Conservation (phyloP, 2,888 invertebrate genomes). For the Euzophera pinguis region DNA sequence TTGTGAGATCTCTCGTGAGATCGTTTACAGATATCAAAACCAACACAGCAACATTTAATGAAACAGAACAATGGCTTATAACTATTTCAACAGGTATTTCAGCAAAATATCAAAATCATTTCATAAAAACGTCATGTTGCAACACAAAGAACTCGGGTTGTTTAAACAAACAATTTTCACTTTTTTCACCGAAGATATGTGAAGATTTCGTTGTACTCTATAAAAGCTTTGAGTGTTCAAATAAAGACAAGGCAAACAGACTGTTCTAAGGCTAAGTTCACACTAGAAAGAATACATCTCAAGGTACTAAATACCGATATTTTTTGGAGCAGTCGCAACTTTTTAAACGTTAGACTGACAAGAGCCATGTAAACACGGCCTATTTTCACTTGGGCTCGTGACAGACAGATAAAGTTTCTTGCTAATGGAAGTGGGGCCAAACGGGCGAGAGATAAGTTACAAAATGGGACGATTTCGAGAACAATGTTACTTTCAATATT, state of each 20-base stretch:
- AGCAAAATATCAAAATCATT: neutral
- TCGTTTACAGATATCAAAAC: neutral
- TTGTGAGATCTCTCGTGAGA: constrained; percentile 6
- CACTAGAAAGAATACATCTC: constrained; percentile 27
- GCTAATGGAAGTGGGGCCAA: constrained; percentile 52
- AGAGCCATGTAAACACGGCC: constrained; percentile 27
- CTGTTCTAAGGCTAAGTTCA: constrained; percentile 30
- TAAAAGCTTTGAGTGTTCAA: constrained; percentile 37
- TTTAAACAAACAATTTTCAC: constrained; percentile 29
- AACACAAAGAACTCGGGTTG: constrained; percentile 17
- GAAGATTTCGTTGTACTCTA: constrained; percentile 35
- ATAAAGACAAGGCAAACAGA: constrained; percentile 35
- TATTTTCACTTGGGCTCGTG: constrained; percentile 42
- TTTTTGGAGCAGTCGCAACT: constrained; percentile 22
- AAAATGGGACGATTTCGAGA: constrained; percentile 41
- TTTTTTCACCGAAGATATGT: constrained; percentile 21
- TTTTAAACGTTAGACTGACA: constrained; percentile 44
- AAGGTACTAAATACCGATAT: constrained; percentile 20
- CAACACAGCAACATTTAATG: neutral
- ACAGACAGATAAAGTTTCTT: constrained; percentile 54
- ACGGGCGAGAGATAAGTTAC: constrained; percentile 47
- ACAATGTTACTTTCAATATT: constrained; percentile 42
- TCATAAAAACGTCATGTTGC: neutral
- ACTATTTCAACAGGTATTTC: neutral
- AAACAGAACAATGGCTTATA: neutral